Evolutionary conservation across 2,888 invertebrate genomes (phyloP), one percentile per base, ranked within the genome.

Genomic region (Rhagonycha lutea): DNA sequence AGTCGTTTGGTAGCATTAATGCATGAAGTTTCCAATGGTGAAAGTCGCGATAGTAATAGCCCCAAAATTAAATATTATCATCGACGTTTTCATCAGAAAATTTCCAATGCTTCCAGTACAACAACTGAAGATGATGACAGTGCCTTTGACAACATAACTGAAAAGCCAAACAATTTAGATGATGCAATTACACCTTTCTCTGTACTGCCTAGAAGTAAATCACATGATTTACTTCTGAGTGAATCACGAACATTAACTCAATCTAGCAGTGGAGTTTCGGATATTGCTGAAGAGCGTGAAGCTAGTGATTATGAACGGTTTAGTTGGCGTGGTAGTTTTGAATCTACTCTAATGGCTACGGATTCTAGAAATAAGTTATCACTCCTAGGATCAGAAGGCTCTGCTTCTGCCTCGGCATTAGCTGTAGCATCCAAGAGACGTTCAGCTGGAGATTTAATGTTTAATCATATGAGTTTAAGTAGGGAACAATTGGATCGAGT

Each of bases 311-410:
- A 95, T 89, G 96, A 96, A 86, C 90, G 96, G 80, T 96, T 96
- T 88, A 95, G 95, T 84, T 96, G 96, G 96, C 91, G 96, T 78
- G 96, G 96, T 81, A 96, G 96, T 88, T 96, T 96, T 87, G 96
- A 96, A 86, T 96, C 96, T n/a, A 95, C 96, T 62, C 89, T 96
- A 75, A 91, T 96, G 88, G 96, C 96, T 11, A 95, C 95, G 2
- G 96, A 96, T 87, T 96, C 95, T 9, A 90, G 96, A 81, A 95
- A 94, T 61, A 94, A 94, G 82, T 87, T 95, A 75, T 91, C 92
- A 65, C 87, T 92, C 67, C 85, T 93, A 29, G 92, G 92, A 28
- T 91, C 91, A 74, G 92, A 92, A 82, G 88, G 87, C 14, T 92
- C 92, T 32, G 92, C 92, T 73, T 91, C 91, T 77, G 91, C 91